Base-by-base conservation (phyloP, 2,888 invertebrate species). In the Cerastoderma edule region DNA sequence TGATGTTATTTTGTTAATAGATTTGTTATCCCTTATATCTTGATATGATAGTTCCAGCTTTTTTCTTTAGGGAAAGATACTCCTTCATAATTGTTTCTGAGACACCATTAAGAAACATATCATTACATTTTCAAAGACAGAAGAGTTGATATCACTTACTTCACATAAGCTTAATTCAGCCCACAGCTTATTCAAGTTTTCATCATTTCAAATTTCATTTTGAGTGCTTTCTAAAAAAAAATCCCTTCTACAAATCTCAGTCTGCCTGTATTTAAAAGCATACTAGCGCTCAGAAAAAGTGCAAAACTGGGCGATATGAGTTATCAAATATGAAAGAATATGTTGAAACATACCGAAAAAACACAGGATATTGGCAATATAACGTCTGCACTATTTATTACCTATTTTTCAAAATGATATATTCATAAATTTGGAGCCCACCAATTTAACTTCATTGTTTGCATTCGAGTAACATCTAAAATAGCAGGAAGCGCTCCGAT, bases 61-160 rank as follows among this genome's bases (percentile, higher is more conserved):
- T 76, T 22, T 72, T 72, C n/a, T 48, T 32, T 6, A 76, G 22
- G 53, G 66, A 66, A 10, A 66, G n/a, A 8, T 44, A 54, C 32
- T 67, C 71, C 27, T 76, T 76, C n/a, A 67, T 68, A 30, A 54
- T n/a, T 76, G 76, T 67, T 76, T 76, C 16, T 72, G 72, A 32
- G 71, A 68, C n/a, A 76, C 76, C 68, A 72, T 67, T 13, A 76
- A 28, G 27, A 48, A 72, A 16, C 44, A 22, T n/a, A 39, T 56
- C 28, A 75, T 53, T 19, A 71, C 1, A 30, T 67, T 65, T 32
- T 71, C 39, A 48, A 22, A 67, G 0, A 75, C 39, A 33, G 71
- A 65, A 33, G 27, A 8, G n/a, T 22, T 35, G 27, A 32, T 32
- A 19, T 67, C 63, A 57, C 35, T 44, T 28, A 22, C 54, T 28